Conservation (phyloP, 2,888 invertebrate species). For the Chrysotoxum bicinctum region DNA sequence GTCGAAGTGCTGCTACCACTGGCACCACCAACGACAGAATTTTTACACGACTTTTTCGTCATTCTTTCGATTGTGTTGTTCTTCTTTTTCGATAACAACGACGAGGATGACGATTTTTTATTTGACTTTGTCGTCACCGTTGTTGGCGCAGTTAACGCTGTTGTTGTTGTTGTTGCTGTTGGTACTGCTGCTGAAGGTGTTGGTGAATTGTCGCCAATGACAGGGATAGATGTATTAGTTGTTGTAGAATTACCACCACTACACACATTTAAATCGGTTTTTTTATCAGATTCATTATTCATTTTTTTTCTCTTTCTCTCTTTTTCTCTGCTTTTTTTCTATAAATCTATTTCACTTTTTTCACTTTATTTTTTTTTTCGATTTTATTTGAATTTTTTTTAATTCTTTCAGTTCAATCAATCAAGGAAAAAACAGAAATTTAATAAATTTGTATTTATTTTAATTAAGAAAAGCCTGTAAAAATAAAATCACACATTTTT, state of each 20-base stretch:
- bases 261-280: slow-evolving; percentile 79
- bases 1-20: slow-evolving; percentile 26
- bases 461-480: slow-evolving; percentile 34
- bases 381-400: slow-evolving; percentile 40
- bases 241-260: slow-evolving; percentile 73
- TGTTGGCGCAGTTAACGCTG: slow-evolving; percentile 60
- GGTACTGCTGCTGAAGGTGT: slow-evolving; percentile 71
- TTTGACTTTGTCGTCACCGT: slow-evolving; percentile 73
- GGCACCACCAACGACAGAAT: slow-evolving; percentile 40
- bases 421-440: slow-evolving; percentile 52
- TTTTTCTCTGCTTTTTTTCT: slow-evolving; percentile 61
- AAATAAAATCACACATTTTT: slow-evolving; percentile 24
- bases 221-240: slow-evolving; percentile 78
- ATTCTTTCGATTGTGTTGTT: slow-evolving; percentile 55
- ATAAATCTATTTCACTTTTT: slow-evolving; percentile 63
- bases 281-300: slow-evolving; percentile 80
- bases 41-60: slow-evolving; percentile 68
- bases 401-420: slow-evolving; percentile 64
- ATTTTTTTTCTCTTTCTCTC: slow-evolving; percentile 73
- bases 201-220: slow-evolving; percentile 73
- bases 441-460: slow-evolving; percentile 10
- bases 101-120: slow-evolving; percentile 54
- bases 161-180: slow-evolving; percentile 40
- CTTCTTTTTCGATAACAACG: slow-evolving; percentile 64
- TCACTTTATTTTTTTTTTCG: slow-evolving; percentile 39